Percentiles rank a stretch among this genome's conserved stretches.
phyloP scores from a whole-genome alignment of 1,140 invertebrate genomes.

The Plectrocnemia conspersa region DNA sequence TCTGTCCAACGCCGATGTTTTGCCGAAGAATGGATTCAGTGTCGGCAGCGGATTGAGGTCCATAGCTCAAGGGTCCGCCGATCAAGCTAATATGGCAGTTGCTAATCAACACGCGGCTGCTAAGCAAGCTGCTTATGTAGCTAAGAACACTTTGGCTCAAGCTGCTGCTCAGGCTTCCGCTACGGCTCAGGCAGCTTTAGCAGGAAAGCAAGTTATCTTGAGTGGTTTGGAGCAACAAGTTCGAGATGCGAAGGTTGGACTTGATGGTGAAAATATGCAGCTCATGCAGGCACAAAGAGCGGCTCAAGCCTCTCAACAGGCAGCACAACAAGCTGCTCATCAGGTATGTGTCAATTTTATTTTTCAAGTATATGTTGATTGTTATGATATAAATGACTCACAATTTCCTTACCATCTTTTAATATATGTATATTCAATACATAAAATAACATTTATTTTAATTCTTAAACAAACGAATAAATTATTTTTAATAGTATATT shows the following conservation, averaged over 20 bases:
- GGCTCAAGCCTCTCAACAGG: constrained; percentile 57
- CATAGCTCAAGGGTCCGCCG: constrained; percentile 59
- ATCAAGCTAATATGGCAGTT: constrained; percentile 64
- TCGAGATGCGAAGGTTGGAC: constrained; percentile 57
- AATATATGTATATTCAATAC: too few species aligned
- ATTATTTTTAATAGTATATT: too few species aligned
- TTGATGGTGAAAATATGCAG: constrained; percentile 62
- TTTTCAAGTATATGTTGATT: too few species aligned
- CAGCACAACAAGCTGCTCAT: constrained; percentile 62
- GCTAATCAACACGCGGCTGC: constrained; percentile 61
- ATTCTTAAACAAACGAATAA: too few species aligned
- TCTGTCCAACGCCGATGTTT: not conserved
- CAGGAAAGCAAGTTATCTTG: constrained; percentile 63
- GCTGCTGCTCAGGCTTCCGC: constrained; percentile 62
- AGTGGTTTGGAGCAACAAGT: constrained; percentile 62
- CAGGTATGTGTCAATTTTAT: too few species aligned
- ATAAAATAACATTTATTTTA: too few species aligned
- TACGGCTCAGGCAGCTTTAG: constrained; percentile 63
- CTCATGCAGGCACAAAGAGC: constrained; percentile 61
- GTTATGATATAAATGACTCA: too few species aligned
- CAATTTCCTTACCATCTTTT: too few species aligned
- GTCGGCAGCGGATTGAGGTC: constrained; percentile 47
- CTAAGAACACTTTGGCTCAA: constrained; percentile 66
- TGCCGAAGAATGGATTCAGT: constrained; percentile 37
- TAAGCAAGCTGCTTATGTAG: constrained; percentile 63